Percentiles rank a stretch among this genome's conserved stretches.
Evolutionary conservation across 2,888 invertebrate species (phyloP).

Genomic region (Lepidochrysops patricia): DNA sequence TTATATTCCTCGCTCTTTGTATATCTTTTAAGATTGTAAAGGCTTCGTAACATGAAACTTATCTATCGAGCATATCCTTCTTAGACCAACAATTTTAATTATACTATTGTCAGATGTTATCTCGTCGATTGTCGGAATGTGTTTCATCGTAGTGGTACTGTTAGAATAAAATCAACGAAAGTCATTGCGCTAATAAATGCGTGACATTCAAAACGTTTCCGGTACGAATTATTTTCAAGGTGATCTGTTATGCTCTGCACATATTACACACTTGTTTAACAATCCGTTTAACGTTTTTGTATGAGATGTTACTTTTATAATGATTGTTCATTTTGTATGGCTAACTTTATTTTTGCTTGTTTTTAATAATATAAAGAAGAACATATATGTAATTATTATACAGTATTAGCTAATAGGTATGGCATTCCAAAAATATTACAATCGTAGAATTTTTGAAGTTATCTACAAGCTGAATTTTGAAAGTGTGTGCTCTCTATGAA

Average conservation of each 20-base stretch:
- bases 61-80: conserved; percentile 1
- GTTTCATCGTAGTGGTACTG: conserved; percentile 14
- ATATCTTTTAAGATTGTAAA: background rate
- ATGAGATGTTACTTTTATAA: background rate
- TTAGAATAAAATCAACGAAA: conserved; percentile 18
- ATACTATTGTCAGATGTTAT: background rate
- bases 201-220: conserved; percentile 20
- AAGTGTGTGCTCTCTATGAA: too few relatives aligned
- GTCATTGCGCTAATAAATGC: conserved; percentile 16
- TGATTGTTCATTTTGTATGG: background rate
- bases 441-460: too few relatives aligned
- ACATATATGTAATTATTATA: too few relatives aligned
- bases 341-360: too few relatives aligned
- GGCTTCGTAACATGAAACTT: background rate
- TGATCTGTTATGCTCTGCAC: conserved; percentile 5
- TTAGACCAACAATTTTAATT: background rate
- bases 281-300: background rate
- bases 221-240: conserved; percentile 20
- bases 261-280: background rate
- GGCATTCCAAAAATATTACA: too few relatives aligned
- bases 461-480: too few relatives aligned
- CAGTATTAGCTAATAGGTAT: too few relatives aligned
- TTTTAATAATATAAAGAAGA: too few relatives aligned
- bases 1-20: conserved; percentile 3
- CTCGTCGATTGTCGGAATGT: conserved; percentile 12